A percentile compares a stretch with the other conserved stretches of the same genome.
Evolutionary conservation across 2,797 vertebrate genomes (phyloP).

Genomic region (Megalops cyprinoides): DNA sequence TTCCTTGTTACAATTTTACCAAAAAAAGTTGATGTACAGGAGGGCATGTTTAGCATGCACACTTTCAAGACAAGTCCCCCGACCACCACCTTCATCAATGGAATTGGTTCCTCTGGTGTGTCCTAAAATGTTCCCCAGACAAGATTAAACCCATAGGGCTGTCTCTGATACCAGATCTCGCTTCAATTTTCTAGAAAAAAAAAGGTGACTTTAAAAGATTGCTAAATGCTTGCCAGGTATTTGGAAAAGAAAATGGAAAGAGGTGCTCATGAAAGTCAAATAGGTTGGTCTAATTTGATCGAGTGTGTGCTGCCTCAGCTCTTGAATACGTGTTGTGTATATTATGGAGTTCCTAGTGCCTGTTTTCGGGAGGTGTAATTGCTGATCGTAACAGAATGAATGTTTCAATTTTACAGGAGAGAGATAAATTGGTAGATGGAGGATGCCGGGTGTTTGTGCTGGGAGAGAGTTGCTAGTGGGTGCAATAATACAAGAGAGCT

Average conservation of each 20-base stretch:
- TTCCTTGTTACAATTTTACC: too few species aligned
- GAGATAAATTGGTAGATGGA: background rate
- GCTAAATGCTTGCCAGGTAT: slow-evolving; percentile 1
- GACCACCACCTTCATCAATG: background rate
- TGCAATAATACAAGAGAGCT: background rate
- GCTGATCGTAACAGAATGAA: background rate
- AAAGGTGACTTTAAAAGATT: background rate
- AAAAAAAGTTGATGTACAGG: too few species aligned
- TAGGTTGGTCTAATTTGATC: background rate
- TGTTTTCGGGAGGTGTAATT: slow-evolving; percentile 4
- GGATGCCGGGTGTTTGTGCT: background rate
- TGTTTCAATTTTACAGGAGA: slow-evolving; percentile 7
- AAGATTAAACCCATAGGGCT: background rate
- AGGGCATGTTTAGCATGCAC: background rate
- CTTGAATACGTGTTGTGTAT: background rate
- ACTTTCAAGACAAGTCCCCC: background rate
- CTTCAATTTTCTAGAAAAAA: background rate
- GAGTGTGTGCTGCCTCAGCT: slow-evolving; percentile 1
- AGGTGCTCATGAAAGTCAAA: background rate
- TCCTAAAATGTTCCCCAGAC: background rate
- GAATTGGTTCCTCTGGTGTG: background rate
- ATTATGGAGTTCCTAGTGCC: background rate
- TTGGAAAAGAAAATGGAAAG: slow-evolving; percentile 8
- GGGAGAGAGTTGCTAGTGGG: background rate
- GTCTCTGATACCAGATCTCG: background rate